Evolutionary conservation across 2,113 vertebrate genomes (phyloP).

Genomic region (Myiagra hebetior): DNA sequence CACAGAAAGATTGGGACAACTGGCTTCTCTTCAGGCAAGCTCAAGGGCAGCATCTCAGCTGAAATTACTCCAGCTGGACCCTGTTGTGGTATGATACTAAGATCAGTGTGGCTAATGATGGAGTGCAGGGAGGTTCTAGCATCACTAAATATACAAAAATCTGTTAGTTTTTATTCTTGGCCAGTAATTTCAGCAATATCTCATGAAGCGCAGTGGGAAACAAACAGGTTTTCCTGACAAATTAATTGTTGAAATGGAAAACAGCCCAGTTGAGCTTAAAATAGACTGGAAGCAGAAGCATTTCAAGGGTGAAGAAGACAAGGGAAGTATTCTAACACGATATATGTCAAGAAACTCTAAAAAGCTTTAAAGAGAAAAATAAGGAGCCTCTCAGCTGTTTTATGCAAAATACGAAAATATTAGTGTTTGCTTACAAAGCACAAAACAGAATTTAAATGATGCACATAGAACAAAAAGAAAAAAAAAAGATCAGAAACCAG

Average conservation of each 20-base stretch:
- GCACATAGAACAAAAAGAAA: background rate
- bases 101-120: background rate
- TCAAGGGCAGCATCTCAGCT: background rate
- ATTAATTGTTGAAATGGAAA: background rate
- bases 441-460: conserved; percentile 62
- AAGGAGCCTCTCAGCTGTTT: background rate
- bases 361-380: conserved; percentile 2
- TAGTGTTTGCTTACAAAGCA: conserved; percentile 30
- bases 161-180: background rate
- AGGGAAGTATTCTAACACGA: background rate
- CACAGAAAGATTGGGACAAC: background rate
- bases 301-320: background rate
- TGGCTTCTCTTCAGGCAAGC: background rate
- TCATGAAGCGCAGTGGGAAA: background rate
- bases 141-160: background rate
- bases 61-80: background rate
- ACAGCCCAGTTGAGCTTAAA: background rate
- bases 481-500: background rate
- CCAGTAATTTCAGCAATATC: background rate
- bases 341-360: background rate
- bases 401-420: conserved; percentile 37
- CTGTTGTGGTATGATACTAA: background rate
- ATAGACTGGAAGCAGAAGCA: background rate
- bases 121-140: background rate
- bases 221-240: background rate